Evolutionary conservation across 1,140 invertebrate species (phyloP).

Genomic region (Cyclargus thomasi): DNA sequence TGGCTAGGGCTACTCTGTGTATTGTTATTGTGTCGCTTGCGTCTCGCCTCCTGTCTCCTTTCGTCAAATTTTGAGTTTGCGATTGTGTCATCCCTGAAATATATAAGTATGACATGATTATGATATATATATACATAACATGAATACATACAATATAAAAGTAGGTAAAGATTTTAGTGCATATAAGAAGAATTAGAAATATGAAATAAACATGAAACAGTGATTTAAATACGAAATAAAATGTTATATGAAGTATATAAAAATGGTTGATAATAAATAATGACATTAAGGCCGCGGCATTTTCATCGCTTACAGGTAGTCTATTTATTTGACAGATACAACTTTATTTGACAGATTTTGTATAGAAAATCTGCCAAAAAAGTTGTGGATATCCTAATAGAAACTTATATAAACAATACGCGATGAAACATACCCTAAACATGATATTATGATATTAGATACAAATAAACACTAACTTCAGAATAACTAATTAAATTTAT

Average conservation of each 20-base stretch:
- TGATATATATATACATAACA: no score
- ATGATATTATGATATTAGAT: no score
- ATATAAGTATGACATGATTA: not conserved
- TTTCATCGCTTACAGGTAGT: no score
- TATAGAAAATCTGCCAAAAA: no score
- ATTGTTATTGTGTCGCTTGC: conserved; percentile 2
- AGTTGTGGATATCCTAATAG: no score
- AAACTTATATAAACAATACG: no score
- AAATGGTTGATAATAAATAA: not conserved
- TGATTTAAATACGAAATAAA: not conserved
- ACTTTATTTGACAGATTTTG: no score
- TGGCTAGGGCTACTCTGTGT: not conserved
- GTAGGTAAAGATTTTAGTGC: not conserved
- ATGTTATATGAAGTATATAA: not conserved
- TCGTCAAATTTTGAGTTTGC: not conserved
- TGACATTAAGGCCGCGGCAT: no score
- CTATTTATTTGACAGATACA: no score
- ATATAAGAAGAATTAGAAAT: not conserved
- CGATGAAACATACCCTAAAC: no score
- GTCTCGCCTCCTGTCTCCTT: not conserved
- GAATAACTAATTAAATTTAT: not conserved
- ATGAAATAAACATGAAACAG: not conserved
- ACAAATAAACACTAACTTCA: not conserved
- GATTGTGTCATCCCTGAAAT: conserved; percentile 2
- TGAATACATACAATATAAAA: not conserved